phyloP scores from a whole-genome alignment of 2,888 invertebrate species.

The Chymomyza caudatula region DNA sequence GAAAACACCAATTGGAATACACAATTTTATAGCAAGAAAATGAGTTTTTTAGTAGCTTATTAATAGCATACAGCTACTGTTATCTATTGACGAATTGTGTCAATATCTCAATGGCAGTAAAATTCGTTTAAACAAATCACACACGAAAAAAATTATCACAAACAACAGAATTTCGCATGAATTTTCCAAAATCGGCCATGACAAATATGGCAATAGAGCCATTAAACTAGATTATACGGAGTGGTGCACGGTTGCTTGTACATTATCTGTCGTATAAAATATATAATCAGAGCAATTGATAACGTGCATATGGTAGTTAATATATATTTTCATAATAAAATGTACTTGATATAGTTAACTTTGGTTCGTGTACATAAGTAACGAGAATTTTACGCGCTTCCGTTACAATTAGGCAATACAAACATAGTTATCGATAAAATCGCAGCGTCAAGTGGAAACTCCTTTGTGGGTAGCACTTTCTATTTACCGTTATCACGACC shows the following conservation, averaged over 20 bases:
- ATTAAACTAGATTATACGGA: constrained; percentile 49
- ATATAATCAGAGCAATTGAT: constrained; percentile 44
- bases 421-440: constrained; percentile 23
- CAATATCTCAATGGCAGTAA: too few species aligned
- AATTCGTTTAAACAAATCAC: constrained; percentile 45
- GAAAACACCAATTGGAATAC: constrained; percentile 17
- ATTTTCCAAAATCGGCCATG: constrained; percentile 16
- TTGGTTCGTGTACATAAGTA: background rate
- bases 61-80: constrained; percentile 30
- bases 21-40: constrained; percentile 46
- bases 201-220: constrained; percentile 62
- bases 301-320: constrained; percentile 35
- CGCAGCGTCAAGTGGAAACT: constrained; percentile 28
- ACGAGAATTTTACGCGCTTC: constrained; percentile 14
- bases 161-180: constrained; percentile 17
- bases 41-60: constrained; percentile 42
- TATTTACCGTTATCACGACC: constrained; percentile 27
- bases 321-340: background rate
- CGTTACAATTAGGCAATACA: constrained; percentile 31
- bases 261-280: constrained; percentile 46
- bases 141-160: constrained; percentile 10
- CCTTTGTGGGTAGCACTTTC: constrained; percentile 8
- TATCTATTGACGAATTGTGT: background rate
- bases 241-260: constrained; percentile 38
- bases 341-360: background rate